Base-by-base conservation (phyloP, 2,797 vertebrate species). In the Phrynocephalus forsythii region DNA sequence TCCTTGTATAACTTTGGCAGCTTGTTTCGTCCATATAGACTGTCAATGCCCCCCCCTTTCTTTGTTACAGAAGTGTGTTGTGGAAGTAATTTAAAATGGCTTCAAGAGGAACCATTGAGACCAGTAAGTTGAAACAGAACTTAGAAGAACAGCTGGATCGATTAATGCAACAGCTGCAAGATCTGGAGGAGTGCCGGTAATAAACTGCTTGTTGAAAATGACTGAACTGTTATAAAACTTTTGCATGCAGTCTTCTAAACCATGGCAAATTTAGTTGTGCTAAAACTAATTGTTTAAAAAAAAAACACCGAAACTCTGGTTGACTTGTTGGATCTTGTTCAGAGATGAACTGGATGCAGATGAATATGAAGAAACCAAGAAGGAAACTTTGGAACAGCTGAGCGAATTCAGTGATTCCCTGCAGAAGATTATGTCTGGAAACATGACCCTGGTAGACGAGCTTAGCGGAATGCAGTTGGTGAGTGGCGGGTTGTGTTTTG, bases 381-480 rank as follows among this genome's bases (percentile, higher is more conserved):
- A 97, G 87, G 99, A 99, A 96, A 99, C 99, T 0, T 92, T 99
- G 86, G 99, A 99, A 87, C 99, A 99, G 94, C 93, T 99, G 93
- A 98, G 96, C 82, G 99, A 99, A 95, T 99, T 99, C 95, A 98
- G 98, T 7, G 98, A 99, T 93, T 99, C 99, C 0, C 94, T 99
- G 89, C 98, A 99, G 97, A 99, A 99, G 95, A 98, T 99, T 73
- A 98, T 99, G 97, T 98, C 98, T 79, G 99, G 99, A 91, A 97
- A 99, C 90, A 99, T 99, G 98, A 99, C 99, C 33, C 95, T 99
- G 90, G 98, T 99, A 84, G 99, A 99, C 68, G 99, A 99, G 90
- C 97, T 99, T 75, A 97, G 98, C 6, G 98, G 98, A 56, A 99
- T 99, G 99, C 99, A 99, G 66, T 96, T 99, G 97, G 99, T 99